Conservation (phyloP, 2,113 vertebrate genomes). For the Columba livia region DNA sequence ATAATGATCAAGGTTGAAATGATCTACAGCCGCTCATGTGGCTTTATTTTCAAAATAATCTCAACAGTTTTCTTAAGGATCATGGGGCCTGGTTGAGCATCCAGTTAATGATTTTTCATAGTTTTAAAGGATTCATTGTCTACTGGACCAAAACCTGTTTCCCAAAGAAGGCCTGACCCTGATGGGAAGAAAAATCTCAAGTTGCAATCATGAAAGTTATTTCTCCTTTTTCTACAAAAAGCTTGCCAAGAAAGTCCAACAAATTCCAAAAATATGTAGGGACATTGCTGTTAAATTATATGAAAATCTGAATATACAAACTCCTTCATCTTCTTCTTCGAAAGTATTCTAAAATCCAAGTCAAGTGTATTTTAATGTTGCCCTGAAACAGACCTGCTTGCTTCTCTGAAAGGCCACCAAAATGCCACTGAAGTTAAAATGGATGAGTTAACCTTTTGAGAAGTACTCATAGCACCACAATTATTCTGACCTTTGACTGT, state of each 20-base stretch:
- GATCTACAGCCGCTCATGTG: not conserved
- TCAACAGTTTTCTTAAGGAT: constrained; percentile 24
- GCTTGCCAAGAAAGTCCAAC: constrained; percentile 29
- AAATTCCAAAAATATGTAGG: constrained; percentile 41
- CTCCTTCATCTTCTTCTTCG: constrained; percentile 1
- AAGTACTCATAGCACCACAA: constrained; percentile 46
- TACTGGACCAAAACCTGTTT: constrained; percentile 44
- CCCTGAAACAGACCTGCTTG: constrained; percentile 19
- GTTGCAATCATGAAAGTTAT: constrained; percentile 32
- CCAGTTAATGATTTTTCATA: constrained; percentile 56
- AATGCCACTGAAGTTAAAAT: constrained; percentile 77
- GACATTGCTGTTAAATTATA: constrained; percentile 15
- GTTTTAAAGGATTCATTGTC: constrained; percentile 45
- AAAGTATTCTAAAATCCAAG: constrained; percentile 55
- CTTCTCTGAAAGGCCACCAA: constrained; percentile 71
- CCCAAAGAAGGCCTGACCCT: constrained; percentile 45
- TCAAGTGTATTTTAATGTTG: constrained; percentile 27
- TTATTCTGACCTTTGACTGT: constrained; percentile 68
- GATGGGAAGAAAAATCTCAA: constrained; percentile 63
- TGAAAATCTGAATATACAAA: constrained; percentile 41
- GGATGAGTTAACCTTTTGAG: constrained; percentile 74
- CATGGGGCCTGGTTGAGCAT: not conserved
- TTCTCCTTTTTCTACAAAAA: constrained; percentile 51
- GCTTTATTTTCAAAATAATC: constrained; percentile 8
- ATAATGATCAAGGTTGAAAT: not conserved